Percentiles rank a stretch among this genome's conserved stretches.
Conservation (phyloP, 2,113 vertebrate genomes). For the Mustelus asterias region DNA sequence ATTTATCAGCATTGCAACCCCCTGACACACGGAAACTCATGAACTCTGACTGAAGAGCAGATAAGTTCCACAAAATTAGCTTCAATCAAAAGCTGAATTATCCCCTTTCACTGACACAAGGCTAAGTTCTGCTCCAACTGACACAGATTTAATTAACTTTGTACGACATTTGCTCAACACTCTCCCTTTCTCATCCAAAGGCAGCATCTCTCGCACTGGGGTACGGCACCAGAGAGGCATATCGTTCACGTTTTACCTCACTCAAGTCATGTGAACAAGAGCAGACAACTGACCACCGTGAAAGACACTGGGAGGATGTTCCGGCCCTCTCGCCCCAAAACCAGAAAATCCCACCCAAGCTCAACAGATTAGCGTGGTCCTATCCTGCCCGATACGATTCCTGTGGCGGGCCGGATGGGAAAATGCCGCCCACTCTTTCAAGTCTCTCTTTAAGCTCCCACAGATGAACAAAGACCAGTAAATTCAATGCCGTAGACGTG, state of each 20-base stretch:
- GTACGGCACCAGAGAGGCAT: background rate
- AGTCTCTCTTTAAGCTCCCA: background rate
- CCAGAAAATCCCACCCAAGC: no score
- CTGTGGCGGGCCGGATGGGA: no score
- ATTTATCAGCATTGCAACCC: slow-evolving; percentile 32
- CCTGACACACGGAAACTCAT: slow-evolving; percentile 19
- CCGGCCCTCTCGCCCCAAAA: no score
- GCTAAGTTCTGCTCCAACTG: slow-evolving; percentile 6
- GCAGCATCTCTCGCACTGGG: background rate
- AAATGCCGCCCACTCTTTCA: background rate
- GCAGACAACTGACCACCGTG: background rate
- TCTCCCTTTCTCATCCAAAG: background rate
- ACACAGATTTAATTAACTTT: slow-evolving; percentile 35
- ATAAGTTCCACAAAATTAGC: slow-evolving; percentile 31
- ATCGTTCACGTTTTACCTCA: background rate
- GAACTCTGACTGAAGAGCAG: slow-evolving; percentile 30
- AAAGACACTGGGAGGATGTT: background rate
- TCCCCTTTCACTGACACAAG: slow-evolving; percentile 25
- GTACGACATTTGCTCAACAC: background rate
- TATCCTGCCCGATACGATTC: no score
- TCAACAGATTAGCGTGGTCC: no score
- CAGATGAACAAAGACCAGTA: background rate
- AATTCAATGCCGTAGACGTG: background rate
- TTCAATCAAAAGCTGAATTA: slow-evolving; percentile 22
- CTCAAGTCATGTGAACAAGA: background rate